These are phyloP conservation scores for Noctuana brunneofusca DNA, from an alignment of 2,888 invertebrate genomes.

Conservation along the genomic window DNA sequence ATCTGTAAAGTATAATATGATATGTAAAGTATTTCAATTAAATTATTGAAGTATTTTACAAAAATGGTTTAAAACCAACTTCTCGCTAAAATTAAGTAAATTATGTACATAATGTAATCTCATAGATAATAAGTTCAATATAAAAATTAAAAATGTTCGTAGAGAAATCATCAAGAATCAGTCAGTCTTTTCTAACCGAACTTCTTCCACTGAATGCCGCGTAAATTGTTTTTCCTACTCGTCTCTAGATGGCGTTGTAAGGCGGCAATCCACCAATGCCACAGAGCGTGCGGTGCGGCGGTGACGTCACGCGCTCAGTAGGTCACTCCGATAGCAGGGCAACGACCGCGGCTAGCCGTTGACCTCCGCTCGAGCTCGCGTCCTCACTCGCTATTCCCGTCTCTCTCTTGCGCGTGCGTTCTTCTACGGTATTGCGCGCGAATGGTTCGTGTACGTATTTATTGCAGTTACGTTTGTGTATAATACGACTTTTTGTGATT, in stretches of 20 bases:
- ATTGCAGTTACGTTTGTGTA: slow-evolving; percentile 22
- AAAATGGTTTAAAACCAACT: too few relatives aligned
- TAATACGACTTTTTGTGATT: slow-evolving; percentile 22
- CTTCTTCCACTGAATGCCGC: not conserved
- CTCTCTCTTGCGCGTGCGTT: slow-evolving; percentile 65
- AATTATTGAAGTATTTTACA: too few relatives aligned
- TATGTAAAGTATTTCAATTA: too few relatives aligned
- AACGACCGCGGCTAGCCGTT: slow-evolving; percentile 84
- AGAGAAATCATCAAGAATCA: too few relatives aligned
- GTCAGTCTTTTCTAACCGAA: not conserved
- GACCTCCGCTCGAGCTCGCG: slow-evolving; percentile 81
- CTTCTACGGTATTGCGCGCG: slow-evolving; percentile 67
- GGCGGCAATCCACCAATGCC: slow-evolving; percentile 63
- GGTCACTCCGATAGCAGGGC: slow-evolving; percentile 84
- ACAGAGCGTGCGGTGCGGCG: slow-evolving; percentile 71
- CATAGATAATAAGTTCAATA: too few relatives aligned
- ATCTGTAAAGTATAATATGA: too few relatives aligned
- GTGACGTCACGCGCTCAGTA: slow-evolving; percentile 83
- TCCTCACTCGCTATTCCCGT: slow-evolving; percentile 67
- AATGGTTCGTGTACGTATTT: slow-evolving; percentile 27
- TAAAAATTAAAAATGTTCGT: too few relatives aligned
- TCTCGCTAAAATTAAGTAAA: too few relatives aligned
- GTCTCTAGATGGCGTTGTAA: slow-evolving; percentile 73
- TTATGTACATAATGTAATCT: too few relatives aligned
- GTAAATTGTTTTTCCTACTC: slow-evolving; percentile 52